These are phyloP conservation scores for Dasyurus viverrinus DNA, from an alignment of 2,113 vertebrate species.

Conservation along the genomic window DNA sequence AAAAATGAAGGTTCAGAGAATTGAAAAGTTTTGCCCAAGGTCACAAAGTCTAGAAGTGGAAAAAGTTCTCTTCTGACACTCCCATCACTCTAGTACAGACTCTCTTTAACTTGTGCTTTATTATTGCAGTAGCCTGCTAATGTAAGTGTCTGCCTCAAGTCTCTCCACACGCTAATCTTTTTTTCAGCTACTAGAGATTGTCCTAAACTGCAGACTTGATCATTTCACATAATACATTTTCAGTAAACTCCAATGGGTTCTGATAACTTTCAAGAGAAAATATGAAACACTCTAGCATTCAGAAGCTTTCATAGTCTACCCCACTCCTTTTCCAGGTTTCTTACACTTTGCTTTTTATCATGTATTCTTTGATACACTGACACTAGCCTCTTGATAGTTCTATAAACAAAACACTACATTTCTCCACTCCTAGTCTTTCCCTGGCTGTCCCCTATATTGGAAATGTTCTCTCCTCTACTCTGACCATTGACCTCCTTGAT, in stretches of 20 bases:
- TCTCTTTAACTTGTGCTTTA: background rate
- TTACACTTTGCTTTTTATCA: too few relatives aligned
- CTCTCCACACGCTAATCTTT: background rate
- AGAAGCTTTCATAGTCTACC: too few relatives aligned
- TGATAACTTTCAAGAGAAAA: too few relatives aligned
- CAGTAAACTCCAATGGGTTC: too few relatives aligned
- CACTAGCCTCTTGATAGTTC: too few relatives aligned
- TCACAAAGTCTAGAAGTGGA: background rate
- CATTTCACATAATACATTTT: too few relatives aligned
- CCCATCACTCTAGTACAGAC: background rate
- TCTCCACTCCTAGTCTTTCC: too few relatives aligned
- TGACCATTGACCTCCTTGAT: background rate
- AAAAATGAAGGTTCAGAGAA: background rate
- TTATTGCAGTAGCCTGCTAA: background rate
- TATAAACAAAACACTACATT: background rate
- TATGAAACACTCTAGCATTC: too few relatives aligned
- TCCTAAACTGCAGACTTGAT: too few relatives aligned
- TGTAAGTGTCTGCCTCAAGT: background rate
- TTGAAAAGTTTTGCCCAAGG: background rate
- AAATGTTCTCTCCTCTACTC: background rate
- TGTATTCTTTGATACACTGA: too few relatives aligned
- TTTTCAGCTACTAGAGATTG: background rate
- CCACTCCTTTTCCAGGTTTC: too few relatives aligned
- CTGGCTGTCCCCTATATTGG: too few relatives aligned
- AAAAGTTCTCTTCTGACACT: background rate